A percentile compares a stretch with the other conserved stretches of the same genome.
These are phyloP conservation scores for Diploptera punctata DNA, from an alignment of 2,888 invertebrate genomes.

Conservation along the genomic window DNA sequence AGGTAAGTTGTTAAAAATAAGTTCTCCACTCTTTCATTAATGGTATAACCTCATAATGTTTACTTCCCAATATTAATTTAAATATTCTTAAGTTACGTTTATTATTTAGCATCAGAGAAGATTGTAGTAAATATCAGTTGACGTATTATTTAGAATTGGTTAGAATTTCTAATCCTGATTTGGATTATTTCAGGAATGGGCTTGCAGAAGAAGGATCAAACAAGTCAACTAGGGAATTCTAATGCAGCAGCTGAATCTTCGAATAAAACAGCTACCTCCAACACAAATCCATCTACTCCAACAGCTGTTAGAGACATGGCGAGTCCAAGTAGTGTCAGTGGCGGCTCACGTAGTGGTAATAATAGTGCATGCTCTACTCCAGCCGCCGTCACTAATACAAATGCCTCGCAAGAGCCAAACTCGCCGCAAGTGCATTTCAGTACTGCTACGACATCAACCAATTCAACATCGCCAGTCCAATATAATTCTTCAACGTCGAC, in stretches of 20 bases:
- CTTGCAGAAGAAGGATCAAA: conserved; percentile 19
- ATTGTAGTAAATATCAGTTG: too few relatives aligned
- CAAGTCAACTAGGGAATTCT: not conserved
- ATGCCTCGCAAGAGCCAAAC: not conserved
- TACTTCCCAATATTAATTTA: too few relatives aligned
- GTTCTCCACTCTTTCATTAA: too few relatives aligned
- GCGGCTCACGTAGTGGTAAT: conserved; percentile 37
- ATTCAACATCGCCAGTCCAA: conserved; percentile 1
- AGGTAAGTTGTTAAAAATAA: too few relatives aligned
- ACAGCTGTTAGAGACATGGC: conserved; percentile 7
- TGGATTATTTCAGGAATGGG: conserved; percentile 11
- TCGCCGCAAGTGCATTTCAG: conserved; percentile 18
- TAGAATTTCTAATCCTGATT: not conserved
- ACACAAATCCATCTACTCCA: conserved; percentile 16
- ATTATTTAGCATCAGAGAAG: too few relatives aligned
- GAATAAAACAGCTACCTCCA: not conserved
- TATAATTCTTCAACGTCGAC: conserved; percentile 10
- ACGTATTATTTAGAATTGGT: not conserved
- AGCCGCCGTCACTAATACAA: conserved; percentile 16
- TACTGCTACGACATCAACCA: not conserved
- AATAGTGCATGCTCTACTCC: conserved; percentile 38
- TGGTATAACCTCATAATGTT: too few relatives aligned
- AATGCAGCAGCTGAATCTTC: not conserved
- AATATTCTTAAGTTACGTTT: too few relatives aligned
- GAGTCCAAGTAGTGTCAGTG: conserved; percentile 35